phyloP scores from a whole-genome alignment of 2,113 vertebrate species.

The Archilochus colubris region DNA sequence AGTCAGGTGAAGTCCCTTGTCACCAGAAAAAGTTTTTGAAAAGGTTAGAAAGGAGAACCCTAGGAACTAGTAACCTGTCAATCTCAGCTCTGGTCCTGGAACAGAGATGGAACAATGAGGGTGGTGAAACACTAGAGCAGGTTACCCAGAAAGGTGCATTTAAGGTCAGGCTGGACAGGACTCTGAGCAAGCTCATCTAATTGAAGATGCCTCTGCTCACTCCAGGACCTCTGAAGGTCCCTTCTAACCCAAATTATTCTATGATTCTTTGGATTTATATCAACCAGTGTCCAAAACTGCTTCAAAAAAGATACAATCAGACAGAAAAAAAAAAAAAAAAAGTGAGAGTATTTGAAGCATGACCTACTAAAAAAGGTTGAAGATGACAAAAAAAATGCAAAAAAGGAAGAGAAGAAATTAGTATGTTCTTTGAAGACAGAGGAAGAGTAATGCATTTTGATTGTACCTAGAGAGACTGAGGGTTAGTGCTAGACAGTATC shows the following conservation, averaged over 20 bases:
- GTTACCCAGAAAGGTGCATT: no score
- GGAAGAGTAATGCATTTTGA: constrained; percentile 11
- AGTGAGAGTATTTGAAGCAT: neutral
- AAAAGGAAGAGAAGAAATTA: neutral
- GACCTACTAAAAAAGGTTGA: neutral
- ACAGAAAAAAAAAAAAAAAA: neutral
- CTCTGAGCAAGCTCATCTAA: no score
- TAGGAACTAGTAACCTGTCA: neutral
- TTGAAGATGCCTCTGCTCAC: neutral
- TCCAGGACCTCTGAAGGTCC: neutral
- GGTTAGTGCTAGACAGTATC: neutral
- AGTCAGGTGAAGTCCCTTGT: neutral
- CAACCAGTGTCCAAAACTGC: neutral
- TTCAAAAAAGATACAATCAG: neutral
- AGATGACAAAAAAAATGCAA: neutral
- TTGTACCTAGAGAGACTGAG: neutral
- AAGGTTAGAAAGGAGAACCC: neutral
- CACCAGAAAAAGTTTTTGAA: neutral
- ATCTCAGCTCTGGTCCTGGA: neutral
- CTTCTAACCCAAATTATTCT: neutral
- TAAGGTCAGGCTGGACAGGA: no score
- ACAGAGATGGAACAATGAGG: no score
- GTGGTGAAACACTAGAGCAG: no score
- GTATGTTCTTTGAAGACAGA: neutral
- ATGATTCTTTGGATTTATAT: neutral